These are phyloP conservation scores for Chromis chromis DNA, from an alignment of 2,797 vertebrate genomes.

Conservation along the genomic window DNA sequence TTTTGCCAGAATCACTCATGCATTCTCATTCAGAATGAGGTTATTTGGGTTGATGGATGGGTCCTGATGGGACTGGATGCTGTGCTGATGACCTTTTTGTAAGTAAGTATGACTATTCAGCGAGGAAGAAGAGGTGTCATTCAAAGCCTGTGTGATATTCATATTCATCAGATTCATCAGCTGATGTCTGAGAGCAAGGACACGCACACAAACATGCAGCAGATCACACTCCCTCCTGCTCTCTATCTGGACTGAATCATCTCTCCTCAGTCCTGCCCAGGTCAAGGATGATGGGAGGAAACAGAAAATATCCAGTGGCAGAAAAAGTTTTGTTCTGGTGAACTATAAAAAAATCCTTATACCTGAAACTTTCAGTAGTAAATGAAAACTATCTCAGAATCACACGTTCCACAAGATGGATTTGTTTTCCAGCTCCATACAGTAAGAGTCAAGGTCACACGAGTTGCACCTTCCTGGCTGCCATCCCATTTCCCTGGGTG, in stretches of 20 bases:
- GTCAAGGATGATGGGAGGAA: conserved; percentile 34
- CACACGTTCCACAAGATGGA: conserved; percentile 1
- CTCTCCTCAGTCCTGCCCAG: conserved; percentile 25
- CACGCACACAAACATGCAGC: neutral
- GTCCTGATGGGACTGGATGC: conserved; percentile 32
- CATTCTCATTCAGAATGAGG: conserved; percentile 34
- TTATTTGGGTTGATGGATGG: conserved; percentile 54
- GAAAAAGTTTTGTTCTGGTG: conserved; percentile 3
- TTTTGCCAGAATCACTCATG: conserved; percentile 39
- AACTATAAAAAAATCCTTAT: neutral
- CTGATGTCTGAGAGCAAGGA: conserved; percentile 58
- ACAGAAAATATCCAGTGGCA: neutral
- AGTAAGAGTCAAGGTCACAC: conserved; percentile 58
- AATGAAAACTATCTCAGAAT: conserved; percentile 21
- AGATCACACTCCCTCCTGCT: conserved; percentile 33
- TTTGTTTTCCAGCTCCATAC: conserved; percentile 19
- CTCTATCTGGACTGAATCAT: conserved; percentile 24
- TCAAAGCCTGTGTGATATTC: conserved; percentile 50
- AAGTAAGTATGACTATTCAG: conserved; percentile 52
- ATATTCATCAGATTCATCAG: conserved; percentile 58
- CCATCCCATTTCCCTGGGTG: conserved; percentile 43
- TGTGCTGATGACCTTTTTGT: conserved; percentile 44
- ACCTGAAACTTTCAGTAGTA: neutral
- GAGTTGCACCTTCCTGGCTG: conserved; percentile 48
- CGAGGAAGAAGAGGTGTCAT: conserved; percentile 29